Evolutionary conservation across 2,888 invertebrate genomes (phyloP).

Genomic region (Emmelina monodactyla): DNA sequence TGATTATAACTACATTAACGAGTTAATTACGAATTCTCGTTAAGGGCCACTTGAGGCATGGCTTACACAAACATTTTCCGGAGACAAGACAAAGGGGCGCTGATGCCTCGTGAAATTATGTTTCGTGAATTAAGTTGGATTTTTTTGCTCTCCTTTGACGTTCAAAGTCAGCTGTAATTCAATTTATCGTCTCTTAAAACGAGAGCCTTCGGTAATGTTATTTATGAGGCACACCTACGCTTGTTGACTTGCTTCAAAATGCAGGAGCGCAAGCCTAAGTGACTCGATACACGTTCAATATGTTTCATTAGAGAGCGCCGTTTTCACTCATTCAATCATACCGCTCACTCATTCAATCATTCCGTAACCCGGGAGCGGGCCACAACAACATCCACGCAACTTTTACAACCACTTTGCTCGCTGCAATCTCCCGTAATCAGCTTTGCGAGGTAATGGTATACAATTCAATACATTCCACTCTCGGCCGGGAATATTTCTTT

Average conservation of each 20-base stretch:
- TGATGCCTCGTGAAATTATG: slow-evolving; percentile 50
- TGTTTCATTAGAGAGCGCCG: slow-evolving; percentile 60
- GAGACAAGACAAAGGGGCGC: slow-evolving; percentile 40
- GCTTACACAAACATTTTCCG: slow-evolving; percentile 47
- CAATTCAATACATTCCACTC: slow-evolving; percentile 38
- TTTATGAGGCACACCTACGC: slow-evolving; percentile 57
- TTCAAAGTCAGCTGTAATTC: slow-evolving; percentile 55
- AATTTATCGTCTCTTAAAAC: slow-evolving; percentile 61
- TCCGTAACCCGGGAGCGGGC: slow-evolving; percentile 24
- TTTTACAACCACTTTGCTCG: slow-evolving; percentile 30
- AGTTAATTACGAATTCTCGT: slow-evolving; percentile 48
- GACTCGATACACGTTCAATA: slow-evolving; percentile 65
- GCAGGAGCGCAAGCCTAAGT: slow-evolving; percentile 54
- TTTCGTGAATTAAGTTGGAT: slow-evolving; percentile 47
- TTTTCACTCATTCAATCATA: slow-evolving; percentile 61
- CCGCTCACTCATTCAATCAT: slow-evolving; percentile 60
- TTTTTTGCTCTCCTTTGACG: slow-evolving; percentile 52
- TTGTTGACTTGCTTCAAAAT: slow-evolving; percentile 50
- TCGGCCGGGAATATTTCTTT: no score
- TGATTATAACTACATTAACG: slow-evolving; percentile 48
- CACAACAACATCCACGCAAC: slow-evolving; percentile 20
- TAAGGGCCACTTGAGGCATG: slow-evolving; percentile 31
- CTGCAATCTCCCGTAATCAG: slow-evolving; percentile 49
- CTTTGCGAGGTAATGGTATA: slow-evolving; percentile 46
- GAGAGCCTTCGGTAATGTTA: slow-evolving; percentile 52